These are phyloP conservation scores for Drosophila guanche DNA, from an alignment of 1,140 invertebrate genomes.

Conservation along the genomic window DNA sequence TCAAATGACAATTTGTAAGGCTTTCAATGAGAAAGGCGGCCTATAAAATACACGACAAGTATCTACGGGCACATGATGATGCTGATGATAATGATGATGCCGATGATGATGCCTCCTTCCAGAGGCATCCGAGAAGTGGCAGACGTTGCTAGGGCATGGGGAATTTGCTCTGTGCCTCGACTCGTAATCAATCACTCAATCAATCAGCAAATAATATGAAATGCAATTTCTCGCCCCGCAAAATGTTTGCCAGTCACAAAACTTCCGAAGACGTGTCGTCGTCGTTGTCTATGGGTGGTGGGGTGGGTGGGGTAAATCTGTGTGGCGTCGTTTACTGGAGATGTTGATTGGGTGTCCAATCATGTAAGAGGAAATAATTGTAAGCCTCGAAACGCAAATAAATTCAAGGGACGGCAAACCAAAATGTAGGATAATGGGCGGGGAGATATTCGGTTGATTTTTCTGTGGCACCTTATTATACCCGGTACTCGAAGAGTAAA, in stretches of 20 bases:
- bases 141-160: not conserved
- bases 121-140: not conserved
- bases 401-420: constrained; percentile 19
- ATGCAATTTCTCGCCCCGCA: constrained; percentile 72
- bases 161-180: constrained; percentile 7
- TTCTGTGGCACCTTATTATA: no score
- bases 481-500: no score
- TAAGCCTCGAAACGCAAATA: constrained; percentile 26
- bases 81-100: not conserved
- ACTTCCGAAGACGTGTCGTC: constrained; percentile 42
- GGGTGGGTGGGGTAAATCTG: not conserved
- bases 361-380: constrained; percentile 46
- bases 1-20: constrained; percentile 81
- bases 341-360: constrained; percentile 16
- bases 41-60: constrained; percentile 53
- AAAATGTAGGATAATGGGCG: constrained; percentile 10
- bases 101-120: constrained; percentile 2
- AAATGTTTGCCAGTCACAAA: constrained; percentile 70
- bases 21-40: constrained; percentile 63
- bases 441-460: constrained; percentile 31
- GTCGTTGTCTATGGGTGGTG: constrained; percentile 14
- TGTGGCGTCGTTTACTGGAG: constrained; percentile 6
- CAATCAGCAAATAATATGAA: constrained; percentile 82
- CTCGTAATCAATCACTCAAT: constrained; percentile 79
- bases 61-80: constrained; percentile 26